Evolutionary conservation across 2,888 invertebrate species (phyloP), one percentile per base, ranked within the genome.

Genomic region (Apamea monoglypha): DNA sequence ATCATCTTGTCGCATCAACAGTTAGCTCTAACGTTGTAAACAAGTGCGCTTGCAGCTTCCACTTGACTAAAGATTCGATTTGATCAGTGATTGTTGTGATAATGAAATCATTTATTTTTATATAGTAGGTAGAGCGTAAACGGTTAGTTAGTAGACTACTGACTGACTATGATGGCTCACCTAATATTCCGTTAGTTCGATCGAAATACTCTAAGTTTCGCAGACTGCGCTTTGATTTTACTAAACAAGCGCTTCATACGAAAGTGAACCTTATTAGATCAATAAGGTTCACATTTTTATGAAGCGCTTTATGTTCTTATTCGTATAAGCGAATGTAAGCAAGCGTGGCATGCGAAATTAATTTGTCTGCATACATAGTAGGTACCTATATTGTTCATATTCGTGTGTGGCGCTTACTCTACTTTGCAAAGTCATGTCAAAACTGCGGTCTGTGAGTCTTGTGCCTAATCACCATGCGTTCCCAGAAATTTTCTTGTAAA

Each of bases 21-120:
- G 44, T 68, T 44, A 12, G 21, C 21, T 21, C 6, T 67, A 14
- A 4, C 47, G 21, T 25, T 69, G 69, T 18, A 2, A 25, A 3
- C 68, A 21, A 61, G 40, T 44, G 44, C 44, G 14, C 18, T 76
- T 75, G 56, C 56, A 32, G 14, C 18, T 76, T 75, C 44, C 56
- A 32, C 32, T 59, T n/a, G n/a, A 59, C 25, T 18, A 75, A 44
- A 76, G 32, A n/a, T n/a, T 36, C 36, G 36, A 36, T 77, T 21
- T 47, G 47, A 59, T 21, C n/a, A 29, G 59, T 44, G 32, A 47
- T 77, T 59, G 36, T 40, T 40, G 25, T 63, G 63, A 44, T 78
- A 50, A 18, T 56, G 16, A 47, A 36, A 80, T 47, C 8, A 40
- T 61, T 47, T 74, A 76, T 63, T 47, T 76, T 36, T 36, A 61